A percentile compares a stretch with the other conserved stretches of the same genome.
Evolutionary conservation across 2,113 vertebrate genomes (phyloP).

Genomic region (Trichechus manatus): DNA sequence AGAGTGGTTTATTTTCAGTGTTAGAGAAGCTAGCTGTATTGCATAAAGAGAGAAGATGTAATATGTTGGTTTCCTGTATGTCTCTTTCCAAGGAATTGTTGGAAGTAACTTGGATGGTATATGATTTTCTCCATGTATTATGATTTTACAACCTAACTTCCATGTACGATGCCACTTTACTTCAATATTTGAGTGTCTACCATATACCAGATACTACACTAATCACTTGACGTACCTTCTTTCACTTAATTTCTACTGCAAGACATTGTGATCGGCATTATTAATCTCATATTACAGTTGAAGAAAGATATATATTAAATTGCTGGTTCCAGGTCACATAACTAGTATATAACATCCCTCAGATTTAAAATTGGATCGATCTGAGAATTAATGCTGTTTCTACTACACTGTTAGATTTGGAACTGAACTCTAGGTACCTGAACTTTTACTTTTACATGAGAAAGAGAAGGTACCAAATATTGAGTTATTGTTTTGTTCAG

Average conservation of each 20-base stretch:
- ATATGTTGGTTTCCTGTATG: neutral
- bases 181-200: neutral
- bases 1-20: neutral
- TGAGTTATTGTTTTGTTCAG: conserved; percentile 1
- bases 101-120: neutral
- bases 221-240: neutral
- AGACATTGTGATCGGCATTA: neutral
- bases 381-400: neutral
- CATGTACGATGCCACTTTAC: neutral
- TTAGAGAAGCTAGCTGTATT: neutral
- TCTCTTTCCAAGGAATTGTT: neutral
- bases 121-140: neutral
- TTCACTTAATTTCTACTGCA: neutral
- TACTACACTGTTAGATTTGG: neutral
- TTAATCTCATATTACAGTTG: neutral
- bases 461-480: neutral
- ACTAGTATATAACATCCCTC: neutral
- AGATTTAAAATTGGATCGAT: neutral
- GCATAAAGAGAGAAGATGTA: neutral
- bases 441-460: neutral
- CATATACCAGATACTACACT: neutral
- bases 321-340: neutral
- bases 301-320: neutral
- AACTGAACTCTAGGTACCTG: neutral
- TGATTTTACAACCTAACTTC: neutral